Evolutionary conservation across 2,888 invertebrate species (phyloP), one percentile per base, ranked within the genome.

Genomic region (Shargacucullia verbasci): DNA sequence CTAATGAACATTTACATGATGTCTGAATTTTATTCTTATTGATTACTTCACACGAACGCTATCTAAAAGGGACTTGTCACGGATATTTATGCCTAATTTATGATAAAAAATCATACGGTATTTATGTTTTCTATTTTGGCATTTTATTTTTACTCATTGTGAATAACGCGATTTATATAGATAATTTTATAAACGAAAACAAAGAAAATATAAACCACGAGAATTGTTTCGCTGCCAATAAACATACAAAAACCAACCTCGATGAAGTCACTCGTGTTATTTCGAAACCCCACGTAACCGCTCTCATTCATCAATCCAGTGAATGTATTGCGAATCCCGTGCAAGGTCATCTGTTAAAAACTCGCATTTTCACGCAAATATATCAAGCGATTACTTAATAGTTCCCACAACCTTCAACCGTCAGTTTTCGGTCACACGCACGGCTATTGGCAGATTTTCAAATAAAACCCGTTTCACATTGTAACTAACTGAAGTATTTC

Each of bases 381-480:
- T 63, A 69, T 72, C 48, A 59, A 60, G 53, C 50, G 59, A 70
- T 86, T 84, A 81, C 82, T 78, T 82, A 85, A 84, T 79, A 69
- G 66, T 55, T 68, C 67, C 47, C 57, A 58, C 69, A 78, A 81
- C 86, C 86, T 86, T 86, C 82, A 81, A 76, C 79, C 70, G 65
- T 49, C 57, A 65, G 62, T 80, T 78, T 83, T 78, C 82, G 81
- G 79, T 84, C 83, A 78, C 73, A 74, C 60, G 63, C 54, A 61
- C 47, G 62, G 58, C 68, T 78, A 76, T 84, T 87, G 86, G 87
- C 86, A 84, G 66, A 67, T 71, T 79, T 79, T 81, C 85, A 84
- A 83, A 67, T 73, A 76, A 76, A 72, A 62, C 64, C 56, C 59
- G 66, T 67, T 71, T 49, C 52, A 63, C 62, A 56, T 47, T 58